These are phyloP conservation scores for Pachyseris speciosa DNA, from an alignment of 64 coral and sea anemone genomes.

Conservation along the genomic window DNA sequence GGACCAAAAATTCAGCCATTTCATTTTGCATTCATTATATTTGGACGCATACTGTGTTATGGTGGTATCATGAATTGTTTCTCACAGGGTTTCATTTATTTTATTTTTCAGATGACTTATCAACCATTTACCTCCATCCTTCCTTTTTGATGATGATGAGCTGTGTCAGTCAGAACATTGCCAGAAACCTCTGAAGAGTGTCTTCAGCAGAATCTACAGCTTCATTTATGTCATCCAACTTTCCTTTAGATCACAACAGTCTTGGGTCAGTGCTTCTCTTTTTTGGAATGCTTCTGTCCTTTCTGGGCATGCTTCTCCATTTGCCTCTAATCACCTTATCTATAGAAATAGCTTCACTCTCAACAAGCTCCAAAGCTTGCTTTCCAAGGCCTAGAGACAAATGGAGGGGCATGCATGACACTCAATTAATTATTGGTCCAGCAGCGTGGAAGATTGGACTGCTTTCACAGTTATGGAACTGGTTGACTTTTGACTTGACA, in stretches of 20 bases:
- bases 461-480: constrained; percentile 40
- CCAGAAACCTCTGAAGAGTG: background rate
- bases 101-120: background rate
- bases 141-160: background rate
- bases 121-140: background rate
- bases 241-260: background rate
- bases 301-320: constrained; percentile 32
- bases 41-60: background rate
- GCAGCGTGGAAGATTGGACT: background rate
- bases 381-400: constrained; percentile 58
- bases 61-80: background rate
- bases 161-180: background rate
- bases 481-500: constrained; percentile 40
- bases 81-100: background rate
- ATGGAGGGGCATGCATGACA: constrained; percentile 55
- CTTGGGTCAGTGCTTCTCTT: background rate
- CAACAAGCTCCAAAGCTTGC: background rate
- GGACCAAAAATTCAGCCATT: no score
- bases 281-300: background rate
- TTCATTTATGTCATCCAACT: background rate
- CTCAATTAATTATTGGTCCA: constrained; percentile 1
- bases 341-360: constrained; percentile 4
- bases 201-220: background rate
- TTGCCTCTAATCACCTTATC: constrained; percentile 27
- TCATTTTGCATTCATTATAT: no score